Conservation (phyloP, 2,888 invertebrate species). For the Spatulosminthurus flaviceps region DNA sequence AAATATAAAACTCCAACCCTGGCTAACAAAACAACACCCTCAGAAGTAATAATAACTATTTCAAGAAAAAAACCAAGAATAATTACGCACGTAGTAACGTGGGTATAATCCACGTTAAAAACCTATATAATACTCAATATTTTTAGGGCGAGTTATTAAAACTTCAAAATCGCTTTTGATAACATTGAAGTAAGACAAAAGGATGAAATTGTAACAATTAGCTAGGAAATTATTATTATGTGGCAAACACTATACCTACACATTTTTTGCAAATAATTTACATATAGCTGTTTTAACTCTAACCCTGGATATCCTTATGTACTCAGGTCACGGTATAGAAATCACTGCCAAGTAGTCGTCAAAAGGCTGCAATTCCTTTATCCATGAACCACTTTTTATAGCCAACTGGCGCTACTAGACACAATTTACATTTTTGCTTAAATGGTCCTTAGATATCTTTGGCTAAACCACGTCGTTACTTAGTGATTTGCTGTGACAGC, state of each 20-base stretch:
- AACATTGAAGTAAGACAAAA: too few relatives aligned
- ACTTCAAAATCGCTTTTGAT: too few relatives aligned
- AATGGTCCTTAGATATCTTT: not conserved
- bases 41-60: too few relatives aligned
- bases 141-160: too few relatives aligned
- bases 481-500: not conserved
- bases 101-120: too few relatives aligned
- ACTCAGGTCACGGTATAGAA: slow-evolving; percentile 18
- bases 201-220: too few relatives aligned
- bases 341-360: slow-evolving; percentile 18
- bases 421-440: not conserved
- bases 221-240: too few relatives aligned
- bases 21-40: too few relatives aligned
- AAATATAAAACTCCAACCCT: too few relatives aligned
- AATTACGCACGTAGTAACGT: too few relatives aligned
- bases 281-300: slow-evolving; percentile 12
- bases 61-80: too few relatives aligned
- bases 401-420: slow-evolving; percentile 7
- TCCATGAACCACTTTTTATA: not conserved
- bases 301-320: slow-evolving; percentile 21
- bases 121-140: too few relatives aligned
- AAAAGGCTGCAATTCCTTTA: slow-evolving; percentile 3
- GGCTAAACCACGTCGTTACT: not conserved
- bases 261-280: not conserved
- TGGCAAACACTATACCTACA: not conserved